These are phyloP conservation scores for Megamerina dolium DNA, from an alignment of 2,888 invertebrate genomes.

Conservation along the genomic window DNA sequence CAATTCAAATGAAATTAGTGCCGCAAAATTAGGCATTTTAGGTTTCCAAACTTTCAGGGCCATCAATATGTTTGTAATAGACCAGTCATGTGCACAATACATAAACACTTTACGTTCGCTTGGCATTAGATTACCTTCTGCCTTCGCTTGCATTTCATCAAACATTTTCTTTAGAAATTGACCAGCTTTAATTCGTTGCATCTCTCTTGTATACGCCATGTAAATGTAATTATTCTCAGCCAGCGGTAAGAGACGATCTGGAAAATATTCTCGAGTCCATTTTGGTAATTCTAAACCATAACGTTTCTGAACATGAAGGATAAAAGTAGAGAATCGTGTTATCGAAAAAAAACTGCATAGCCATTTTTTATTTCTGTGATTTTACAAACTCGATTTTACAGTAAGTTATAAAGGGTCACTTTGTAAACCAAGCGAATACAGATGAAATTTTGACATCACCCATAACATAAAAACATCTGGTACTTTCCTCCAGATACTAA, in stretches of 20 bases:
- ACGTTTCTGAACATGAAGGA: conserved; percentile 41
- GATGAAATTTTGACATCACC: no score
- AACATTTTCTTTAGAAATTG: conserved; percentile 59
- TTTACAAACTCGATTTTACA: no score
- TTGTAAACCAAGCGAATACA: no score
- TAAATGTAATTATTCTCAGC: conserved; percentile 55
- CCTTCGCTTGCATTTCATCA: conserved; percentile 55
- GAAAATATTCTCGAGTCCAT: conserved; percentile 58
- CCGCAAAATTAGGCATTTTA: conserved; percentile 60
- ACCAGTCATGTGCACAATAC: conserved; percentile 69
- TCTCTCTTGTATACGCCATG: conserved; percentile 56
- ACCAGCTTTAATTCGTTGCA: conserved; percentile 59
- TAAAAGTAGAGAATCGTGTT: not conserved
- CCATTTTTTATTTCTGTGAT: no score
- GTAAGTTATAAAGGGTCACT: no score
- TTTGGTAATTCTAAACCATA: conserved; percentile 57
- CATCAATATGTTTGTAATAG: conserved; percentile 60
- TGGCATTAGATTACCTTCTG: conserved; percentile 48
- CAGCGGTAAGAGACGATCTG: conserved; percentile 53
- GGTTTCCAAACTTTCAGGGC: conserved; percentile 61
- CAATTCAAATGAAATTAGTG: conserved; percentile 60
- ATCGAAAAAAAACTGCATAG: no score
- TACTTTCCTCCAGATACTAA: no score
- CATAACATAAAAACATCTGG: no score
- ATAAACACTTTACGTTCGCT: conserved; percentile 55